Evolutionary conservation across 2,797 vertebrate genomes (phyloP).

Genomic region (Gallinago nigripennis): DNA sequence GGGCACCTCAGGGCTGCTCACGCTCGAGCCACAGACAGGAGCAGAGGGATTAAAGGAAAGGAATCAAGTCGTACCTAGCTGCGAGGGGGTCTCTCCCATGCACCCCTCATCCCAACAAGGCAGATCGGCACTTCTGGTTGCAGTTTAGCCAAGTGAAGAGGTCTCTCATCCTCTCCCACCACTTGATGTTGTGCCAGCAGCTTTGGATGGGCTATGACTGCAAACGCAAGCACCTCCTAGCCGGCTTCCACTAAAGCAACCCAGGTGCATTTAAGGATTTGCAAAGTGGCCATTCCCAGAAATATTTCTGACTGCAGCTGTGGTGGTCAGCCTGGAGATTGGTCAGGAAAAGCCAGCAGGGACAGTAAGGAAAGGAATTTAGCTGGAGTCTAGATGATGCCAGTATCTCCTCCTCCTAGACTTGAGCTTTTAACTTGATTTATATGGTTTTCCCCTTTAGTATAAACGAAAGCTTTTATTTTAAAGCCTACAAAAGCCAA

Average conservation of each 20-base stretch:
- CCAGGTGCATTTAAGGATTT: not conserved
- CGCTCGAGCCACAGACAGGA: rapidly evolving
- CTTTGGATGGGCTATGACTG: not conserved
- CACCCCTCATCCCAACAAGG: not conserved
- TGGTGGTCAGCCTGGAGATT: not conserved
- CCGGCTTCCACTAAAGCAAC: not conserved
- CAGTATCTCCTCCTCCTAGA: not conserved
- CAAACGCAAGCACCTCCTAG: not conserved
- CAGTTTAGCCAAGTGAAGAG: not conserved
- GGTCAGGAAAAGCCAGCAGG: rapidly evolving
- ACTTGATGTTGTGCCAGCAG: not conserved
- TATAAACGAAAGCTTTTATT: not conserved
- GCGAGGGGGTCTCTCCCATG: not conserved
- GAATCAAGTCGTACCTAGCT: not conserved
- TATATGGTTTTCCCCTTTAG: not conserved
- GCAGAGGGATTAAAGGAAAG: not conserved
- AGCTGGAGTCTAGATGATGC: not conserved
- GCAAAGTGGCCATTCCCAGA: not conserved
- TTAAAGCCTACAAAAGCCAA: slow-evolving; percentile 7
- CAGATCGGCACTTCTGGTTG: not conserved
- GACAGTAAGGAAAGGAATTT: not conserved
- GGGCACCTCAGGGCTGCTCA: not conserved
- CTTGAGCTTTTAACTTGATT: not conserved
- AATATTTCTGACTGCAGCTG: not conserved
- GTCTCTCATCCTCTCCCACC: not conserved